Conservation (phyloP, 2,888 invertebrate species). For the Pherbina coryleti region DNA sequence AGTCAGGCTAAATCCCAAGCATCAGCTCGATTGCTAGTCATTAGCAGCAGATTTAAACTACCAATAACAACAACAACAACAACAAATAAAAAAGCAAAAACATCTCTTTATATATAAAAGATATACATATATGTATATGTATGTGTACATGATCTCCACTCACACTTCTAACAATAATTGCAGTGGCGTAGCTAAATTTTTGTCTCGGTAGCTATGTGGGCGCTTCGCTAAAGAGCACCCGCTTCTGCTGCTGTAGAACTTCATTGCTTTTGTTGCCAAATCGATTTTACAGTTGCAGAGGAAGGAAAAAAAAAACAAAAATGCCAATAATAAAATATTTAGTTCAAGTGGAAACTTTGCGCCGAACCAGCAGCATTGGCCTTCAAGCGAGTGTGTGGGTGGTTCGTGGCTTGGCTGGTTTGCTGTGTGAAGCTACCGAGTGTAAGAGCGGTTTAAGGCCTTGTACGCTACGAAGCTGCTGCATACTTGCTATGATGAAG, state of each 20-base stretch:
- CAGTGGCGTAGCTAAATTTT: no score
- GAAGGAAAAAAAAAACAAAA: neutral
- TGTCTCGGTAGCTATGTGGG: no score
- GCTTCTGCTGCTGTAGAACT: neutral
- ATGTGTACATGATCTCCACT: no score
- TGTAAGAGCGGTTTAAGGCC: neutral
- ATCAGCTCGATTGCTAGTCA: no score
- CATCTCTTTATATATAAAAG: no score
- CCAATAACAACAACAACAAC: no score
- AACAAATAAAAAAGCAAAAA: no score
- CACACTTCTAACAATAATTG: no score
- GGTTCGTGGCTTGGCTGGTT: no score
- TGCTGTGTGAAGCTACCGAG: neutral
- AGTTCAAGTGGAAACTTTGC: neutral
- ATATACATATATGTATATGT: no score
- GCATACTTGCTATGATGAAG: slow-evolving; percentile 26
- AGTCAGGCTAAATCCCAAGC: neutral
- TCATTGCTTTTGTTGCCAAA: neutral
- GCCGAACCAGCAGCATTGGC: neutral
- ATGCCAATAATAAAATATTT: neutral
- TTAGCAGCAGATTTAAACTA: no score
- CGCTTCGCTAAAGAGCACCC: no score
- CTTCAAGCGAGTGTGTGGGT: neutral
- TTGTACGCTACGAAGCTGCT: neutral
- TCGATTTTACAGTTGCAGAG: neutral